These are phyloP conservation scores for Brachypodius melanocephalos DNA, from an alignment of 2,113 vertebrate species.

Conservation along the genomic window DNA sequence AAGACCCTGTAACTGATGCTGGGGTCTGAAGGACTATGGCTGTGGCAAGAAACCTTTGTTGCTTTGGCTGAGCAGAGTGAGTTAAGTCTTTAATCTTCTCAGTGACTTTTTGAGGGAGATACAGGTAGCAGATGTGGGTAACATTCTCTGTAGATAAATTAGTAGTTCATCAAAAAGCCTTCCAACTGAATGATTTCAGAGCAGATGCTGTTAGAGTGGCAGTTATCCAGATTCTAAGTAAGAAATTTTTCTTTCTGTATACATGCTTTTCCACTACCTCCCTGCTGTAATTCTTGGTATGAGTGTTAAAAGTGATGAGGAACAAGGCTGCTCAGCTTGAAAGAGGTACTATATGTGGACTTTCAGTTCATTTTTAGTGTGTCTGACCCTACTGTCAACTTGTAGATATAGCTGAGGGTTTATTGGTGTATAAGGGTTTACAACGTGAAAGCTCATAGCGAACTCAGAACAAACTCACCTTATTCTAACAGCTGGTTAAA, in stretches of 20 bases:
- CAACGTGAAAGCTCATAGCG: background rate
- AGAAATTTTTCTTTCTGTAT: background rate
- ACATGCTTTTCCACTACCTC: background rate
- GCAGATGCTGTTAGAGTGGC: background rate
- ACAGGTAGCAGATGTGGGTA: background rate
- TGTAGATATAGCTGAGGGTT: background rate
- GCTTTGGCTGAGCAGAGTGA: background rate
- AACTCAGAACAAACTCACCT: rapidly evolving
- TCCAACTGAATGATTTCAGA: background rate
- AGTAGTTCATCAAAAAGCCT: background rate
- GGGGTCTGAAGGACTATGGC: background rate
- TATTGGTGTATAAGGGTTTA: background rate
- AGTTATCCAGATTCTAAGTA: background rate
- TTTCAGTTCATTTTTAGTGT: background rate
- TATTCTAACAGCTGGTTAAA: background rate
- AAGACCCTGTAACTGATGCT: background rate
- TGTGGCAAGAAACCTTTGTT: background rate
- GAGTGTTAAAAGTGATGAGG: background rate
- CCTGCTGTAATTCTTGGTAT: background rate
- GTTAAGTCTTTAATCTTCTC: background rate
- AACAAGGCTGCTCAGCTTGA: background rate
- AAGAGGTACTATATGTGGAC: background rate
- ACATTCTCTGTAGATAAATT: background rate
- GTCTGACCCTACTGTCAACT: background rate
- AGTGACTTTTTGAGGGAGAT: background rate